Percentiles rank a stretch among this genome's conserved stretches.
Conservation (phyloP, 1,140 invertebrate species). For the Nasonia giraulti region DNA sequence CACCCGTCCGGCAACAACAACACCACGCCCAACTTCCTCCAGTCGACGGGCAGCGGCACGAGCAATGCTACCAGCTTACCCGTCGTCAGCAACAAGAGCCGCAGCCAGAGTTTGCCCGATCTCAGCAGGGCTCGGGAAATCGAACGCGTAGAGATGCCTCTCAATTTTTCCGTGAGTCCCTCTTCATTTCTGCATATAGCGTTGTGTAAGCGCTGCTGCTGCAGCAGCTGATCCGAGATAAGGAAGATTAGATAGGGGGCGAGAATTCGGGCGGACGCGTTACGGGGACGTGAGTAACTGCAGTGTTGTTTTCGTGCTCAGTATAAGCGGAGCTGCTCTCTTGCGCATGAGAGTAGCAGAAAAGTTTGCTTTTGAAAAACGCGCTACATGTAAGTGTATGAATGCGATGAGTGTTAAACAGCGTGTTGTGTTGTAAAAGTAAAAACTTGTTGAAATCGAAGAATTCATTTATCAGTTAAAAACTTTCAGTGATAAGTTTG, state of each 20-base stretch:
- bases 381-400: too few relatives aligned
- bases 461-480: too few relatives aligned
- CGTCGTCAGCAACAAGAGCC: constrained; percentile 57
- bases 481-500: too few relatives aligned
- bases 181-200: background rate
- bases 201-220: background rate
- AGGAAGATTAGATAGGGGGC: constrained; percentile 4
- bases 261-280: background rate
- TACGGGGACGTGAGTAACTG: background rate
- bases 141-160: constrained; percentile 59
- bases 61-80: constrained; percentile 31
- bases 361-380: too few relatives aligned
- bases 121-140: constrained; percentile 61
- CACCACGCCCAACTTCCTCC: constrained; percentile 70
- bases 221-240: background rate
- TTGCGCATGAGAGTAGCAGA: background rate
- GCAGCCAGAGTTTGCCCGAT: constrained; percentile 70
- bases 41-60: background rate
- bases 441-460: background rate
- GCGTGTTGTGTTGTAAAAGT: too few relatives aligned
- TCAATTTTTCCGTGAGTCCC: constrained; percentile 69
- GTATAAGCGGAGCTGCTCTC: background rate
- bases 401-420: too few relatives aligned
- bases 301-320: background rate
- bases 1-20: constrained; percentile 89